Evolutionary conservation across 2,888 invertebrate species (phyloP), one percentile per base, ranked within the genome.

Genomic region (Parnassius smintheus): DNA sequence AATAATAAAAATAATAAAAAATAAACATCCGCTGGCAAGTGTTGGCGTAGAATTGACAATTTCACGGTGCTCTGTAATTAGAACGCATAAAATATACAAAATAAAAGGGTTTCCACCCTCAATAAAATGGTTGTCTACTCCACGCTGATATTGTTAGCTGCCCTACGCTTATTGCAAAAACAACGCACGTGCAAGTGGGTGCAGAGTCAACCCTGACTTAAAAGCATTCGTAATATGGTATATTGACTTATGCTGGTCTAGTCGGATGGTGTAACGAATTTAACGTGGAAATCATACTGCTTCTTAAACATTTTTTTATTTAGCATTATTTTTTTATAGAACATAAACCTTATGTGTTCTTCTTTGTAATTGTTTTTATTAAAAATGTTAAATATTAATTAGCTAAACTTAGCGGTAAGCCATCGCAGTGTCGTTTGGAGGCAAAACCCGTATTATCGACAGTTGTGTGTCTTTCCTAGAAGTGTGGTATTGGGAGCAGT

Each of bases 211-310:
- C 65, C 61, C 75, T 53, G 61, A 63, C 66, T 72, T 76, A 77
- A 77, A 79, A 78, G 77, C 77, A 75, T 76, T 73, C 65, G 64
- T 70, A 75, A 73, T 70, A 68, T 70, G 75, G 70, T 74, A 77
- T 77, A 80, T 79, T 80, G 77, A 76, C 73, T 77, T 72, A 66
- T 66, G 69, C 72, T 70, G 65, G 64, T 13, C 72, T 70, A 64
- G 62, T 22, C 46, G 66, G 60, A 35, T 53, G 41, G 51, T 59
- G 55, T 59, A 53, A 9, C 56, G 22, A 56, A 56, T 35, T 49
- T 10, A 13, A 25, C 13, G 53, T 35, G 35, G 7, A 35, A 35
- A 35, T 35, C 4, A 7, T 1, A 35, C 7, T 35, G 7, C 35
- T 35, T 35, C 7, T 35, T 35, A 25, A 25, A 25, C 3, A 25